These are phyloP conservation scores for Caiman crocodilus DNA, from an alignment of 2,797 vertebrate genomes.

Conservation along the genomic window DNA sequence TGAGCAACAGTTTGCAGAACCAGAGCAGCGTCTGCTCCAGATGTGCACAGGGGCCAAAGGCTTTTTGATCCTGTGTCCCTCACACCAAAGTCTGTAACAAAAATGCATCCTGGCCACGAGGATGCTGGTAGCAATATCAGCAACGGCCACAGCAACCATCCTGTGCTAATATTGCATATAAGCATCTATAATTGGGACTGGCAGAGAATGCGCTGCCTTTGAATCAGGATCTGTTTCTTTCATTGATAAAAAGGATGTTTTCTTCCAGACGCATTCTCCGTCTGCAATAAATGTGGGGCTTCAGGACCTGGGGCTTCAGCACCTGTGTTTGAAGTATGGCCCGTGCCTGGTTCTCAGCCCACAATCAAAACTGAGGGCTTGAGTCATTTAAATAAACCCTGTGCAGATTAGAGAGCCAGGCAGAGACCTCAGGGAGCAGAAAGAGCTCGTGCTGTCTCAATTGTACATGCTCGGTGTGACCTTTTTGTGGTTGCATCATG, in stretches of 20 bases:
- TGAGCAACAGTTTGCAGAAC: not conserved
- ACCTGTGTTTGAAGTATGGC: not conserved
- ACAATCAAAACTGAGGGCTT: not conserved
- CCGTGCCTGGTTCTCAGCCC: not conserved
- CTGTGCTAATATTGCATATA: not conserved
- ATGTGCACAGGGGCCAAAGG: constrained; percentile 50
- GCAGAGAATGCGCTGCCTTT: not conserved
- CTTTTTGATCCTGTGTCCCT: not conserved
- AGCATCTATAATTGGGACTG: not conserved
- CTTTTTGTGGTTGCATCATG: no score
- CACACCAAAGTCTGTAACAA: rapidly evolving
- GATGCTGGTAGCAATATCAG: rapidly evolving
- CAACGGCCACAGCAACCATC: not conserved
- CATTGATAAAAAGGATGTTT: not conserved
- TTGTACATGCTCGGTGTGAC: not conserved
- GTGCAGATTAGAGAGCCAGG: not conserved
- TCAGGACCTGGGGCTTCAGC: not conserved
- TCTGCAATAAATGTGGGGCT: not conserved
- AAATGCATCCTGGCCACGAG: not conserved
- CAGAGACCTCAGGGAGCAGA: not conserved
- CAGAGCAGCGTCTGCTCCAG: constrained; percentile 52
- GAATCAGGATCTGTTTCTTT: not conserved
- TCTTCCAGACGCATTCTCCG: not conserved
- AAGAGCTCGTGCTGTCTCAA: not conserved
- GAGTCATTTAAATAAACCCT: not conserved